phyloP scores from a whole-genome alignment of 2,113 vertebrate genomes.

The Heterotis niloticus region DNA sequence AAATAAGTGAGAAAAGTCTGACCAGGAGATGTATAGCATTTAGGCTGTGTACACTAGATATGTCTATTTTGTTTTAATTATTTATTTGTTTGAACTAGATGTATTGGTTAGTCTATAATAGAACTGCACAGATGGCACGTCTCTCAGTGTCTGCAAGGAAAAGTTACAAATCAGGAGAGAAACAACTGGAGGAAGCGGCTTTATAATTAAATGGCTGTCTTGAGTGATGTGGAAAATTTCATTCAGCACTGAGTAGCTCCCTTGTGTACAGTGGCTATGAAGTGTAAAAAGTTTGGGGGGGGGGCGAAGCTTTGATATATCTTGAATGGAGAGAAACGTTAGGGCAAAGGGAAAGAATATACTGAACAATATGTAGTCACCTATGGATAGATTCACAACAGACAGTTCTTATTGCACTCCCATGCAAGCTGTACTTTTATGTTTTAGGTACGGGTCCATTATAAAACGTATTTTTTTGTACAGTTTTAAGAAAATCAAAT shows the following conservation, averaged over 20 bases:
- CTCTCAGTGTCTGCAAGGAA: conserved; percentile 25
- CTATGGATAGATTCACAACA: no score
- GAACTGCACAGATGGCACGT: conserved; percentile 35
- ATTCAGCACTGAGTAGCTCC: neutral
- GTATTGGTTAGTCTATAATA: neutral
- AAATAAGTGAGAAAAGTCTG: neutral
- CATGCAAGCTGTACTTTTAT: no score
- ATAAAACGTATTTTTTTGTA: no score
- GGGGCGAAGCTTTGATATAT: no score
- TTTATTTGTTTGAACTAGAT: neutral
- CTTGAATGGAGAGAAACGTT: no score
- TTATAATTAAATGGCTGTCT: conserved; percentile 23
- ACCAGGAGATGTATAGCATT: neutral
- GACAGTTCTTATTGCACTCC: no score
- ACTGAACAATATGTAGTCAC: no score
- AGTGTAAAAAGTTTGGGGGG: neutral
- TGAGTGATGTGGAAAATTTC: neutral
- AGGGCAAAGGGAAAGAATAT: no score
- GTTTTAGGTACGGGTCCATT: no score
- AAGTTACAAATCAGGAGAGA: conserved; percentile 20
- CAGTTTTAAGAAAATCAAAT: no score
- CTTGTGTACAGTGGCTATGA: neutral
- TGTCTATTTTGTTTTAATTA: no score
- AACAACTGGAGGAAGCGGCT: conserved; percentile 11
- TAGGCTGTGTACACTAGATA: no score